These are phyloP conservation scores for Pionites leucogaster DNA, from an alignment of 2,113 vertebrate genomes.

Conservation along the genomic window DNA sequence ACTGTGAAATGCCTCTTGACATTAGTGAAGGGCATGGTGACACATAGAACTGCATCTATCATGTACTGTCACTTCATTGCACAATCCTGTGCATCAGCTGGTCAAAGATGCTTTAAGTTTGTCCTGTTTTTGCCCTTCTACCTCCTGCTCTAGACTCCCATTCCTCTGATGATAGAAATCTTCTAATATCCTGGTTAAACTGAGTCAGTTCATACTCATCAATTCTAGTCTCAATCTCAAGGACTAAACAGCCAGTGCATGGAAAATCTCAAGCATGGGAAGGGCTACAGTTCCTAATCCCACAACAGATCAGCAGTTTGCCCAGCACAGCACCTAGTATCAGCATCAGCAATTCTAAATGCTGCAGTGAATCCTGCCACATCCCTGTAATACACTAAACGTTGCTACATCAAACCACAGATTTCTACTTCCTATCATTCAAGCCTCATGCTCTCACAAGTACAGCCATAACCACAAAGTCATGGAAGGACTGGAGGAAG, in stretches of 20 bases:
- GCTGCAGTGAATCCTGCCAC: background rate
- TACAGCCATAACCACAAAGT: background rate
- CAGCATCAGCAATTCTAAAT: rapidly evolving
- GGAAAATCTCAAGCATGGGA: background rate
- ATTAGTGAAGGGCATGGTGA: background rate
- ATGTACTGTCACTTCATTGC: background rate
- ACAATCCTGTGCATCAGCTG: background rate
- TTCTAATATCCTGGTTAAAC: background rate
- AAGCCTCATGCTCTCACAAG: rapidly evolving
- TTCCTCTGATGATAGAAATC: background rate
- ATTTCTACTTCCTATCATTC: background rate
- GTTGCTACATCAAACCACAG: background rate
- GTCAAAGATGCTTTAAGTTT: background rate
- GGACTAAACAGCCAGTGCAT: background rate
- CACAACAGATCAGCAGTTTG: background rate
- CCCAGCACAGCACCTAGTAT: background rate
- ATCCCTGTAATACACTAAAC: background rate
- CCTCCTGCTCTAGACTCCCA: background rate
- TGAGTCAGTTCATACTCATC: background rate
- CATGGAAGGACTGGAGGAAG: background rate
- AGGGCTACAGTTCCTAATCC: background rate
- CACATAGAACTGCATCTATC: background rate
- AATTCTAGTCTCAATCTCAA: background rate
- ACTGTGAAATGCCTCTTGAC: background rate
- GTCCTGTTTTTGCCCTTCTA: background rate